Conservation (phyloP, 1,140 invertebrate genomes). For the Nasonia longicornis region DNA sequence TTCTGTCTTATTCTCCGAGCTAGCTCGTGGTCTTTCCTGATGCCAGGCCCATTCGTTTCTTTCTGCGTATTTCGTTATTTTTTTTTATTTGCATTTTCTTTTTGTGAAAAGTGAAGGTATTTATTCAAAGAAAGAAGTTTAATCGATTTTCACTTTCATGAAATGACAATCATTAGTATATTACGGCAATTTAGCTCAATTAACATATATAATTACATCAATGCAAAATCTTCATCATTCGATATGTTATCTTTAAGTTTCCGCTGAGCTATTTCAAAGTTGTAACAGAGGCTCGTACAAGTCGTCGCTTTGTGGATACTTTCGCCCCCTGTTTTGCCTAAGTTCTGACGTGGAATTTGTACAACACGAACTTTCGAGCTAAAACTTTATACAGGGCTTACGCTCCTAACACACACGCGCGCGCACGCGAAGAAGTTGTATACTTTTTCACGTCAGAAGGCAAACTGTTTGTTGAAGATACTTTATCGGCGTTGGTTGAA, state of each 20-base stretch:
- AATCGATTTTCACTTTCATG: too few species aligned
- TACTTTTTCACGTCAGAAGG: too few species aligned
- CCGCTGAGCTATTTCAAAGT: not conserved
- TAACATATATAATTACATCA: too few species aligned
- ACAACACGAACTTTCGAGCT: slow-evolving; percentile 12
- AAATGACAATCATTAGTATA: too few species aligned
- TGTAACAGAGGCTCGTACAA: not conserved
- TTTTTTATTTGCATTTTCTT: not conserved
- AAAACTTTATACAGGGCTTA: not conserved
- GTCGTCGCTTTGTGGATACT: not conserved
- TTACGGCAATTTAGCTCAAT: too few species aligned
- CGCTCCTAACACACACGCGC: not conserved
- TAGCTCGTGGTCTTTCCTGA: not conserved
- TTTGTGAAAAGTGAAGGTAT: not conserved
- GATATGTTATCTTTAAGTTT: not conserved
- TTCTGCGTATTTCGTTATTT: not conserved
- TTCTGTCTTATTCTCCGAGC: slow-evolving; percentile 8
- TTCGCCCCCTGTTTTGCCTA: not conserved
- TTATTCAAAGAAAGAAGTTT: too few species aligned
- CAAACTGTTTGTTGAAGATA: too few species aligned
- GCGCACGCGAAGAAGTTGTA: too few species aligned
- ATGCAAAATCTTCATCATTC: too few species aligned
- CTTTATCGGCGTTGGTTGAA: too few species aligned
- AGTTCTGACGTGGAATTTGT: slow-evolving; percentile 1
- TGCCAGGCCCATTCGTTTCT: not conserved